Percentiles rank a stretch among this genome's conserved stretches.
Evolutionary conservation across 2,113 vertebrate genomes (phyloP).

Genomic region (Chiloscyllium plagiosum): DNA sequence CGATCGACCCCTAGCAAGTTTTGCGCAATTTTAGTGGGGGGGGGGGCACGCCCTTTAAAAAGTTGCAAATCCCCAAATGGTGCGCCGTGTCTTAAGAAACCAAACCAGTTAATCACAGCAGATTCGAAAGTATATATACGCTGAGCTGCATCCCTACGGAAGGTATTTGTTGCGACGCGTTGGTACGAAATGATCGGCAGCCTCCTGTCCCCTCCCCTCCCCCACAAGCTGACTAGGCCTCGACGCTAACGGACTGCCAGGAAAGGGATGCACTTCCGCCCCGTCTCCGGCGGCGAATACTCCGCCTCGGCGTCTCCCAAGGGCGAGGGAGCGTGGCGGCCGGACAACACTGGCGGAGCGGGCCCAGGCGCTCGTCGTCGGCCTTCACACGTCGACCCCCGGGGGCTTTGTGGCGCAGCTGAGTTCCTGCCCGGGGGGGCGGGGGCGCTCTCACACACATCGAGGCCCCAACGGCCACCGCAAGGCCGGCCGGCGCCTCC

Average conservation of each 20-base stretch:
- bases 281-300: neutral
- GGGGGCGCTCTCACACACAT: neutral
- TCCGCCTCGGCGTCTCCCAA: neutral
- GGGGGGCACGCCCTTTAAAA: neutral
- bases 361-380: too few relatives aligned
- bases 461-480: neutral
- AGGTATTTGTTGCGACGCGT: neutral
- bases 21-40: too few relatives aligned
- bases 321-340: neutral
- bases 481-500: neutral
- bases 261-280: neutral
- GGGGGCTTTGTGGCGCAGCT: constrained; percentile 20
- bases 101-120: neutral
- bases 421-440: neutral
- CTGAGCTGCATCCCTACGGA: neutral
- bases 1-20: neutral
- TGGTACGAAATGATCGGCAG: neutral
- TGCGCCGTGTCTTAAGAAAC: neutral
- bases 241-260: neutral
- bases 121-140: neutral
- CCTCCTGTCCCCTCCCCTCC: neutral
- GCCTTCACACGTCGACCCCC: neutral
- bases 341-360: neutral
- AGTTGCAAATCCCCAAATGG: neutral
- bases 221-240: neutral